Base-by-base conservation (phyloP, 2,888 invertebrate genomes). In the Junonia oenone region DNA sequence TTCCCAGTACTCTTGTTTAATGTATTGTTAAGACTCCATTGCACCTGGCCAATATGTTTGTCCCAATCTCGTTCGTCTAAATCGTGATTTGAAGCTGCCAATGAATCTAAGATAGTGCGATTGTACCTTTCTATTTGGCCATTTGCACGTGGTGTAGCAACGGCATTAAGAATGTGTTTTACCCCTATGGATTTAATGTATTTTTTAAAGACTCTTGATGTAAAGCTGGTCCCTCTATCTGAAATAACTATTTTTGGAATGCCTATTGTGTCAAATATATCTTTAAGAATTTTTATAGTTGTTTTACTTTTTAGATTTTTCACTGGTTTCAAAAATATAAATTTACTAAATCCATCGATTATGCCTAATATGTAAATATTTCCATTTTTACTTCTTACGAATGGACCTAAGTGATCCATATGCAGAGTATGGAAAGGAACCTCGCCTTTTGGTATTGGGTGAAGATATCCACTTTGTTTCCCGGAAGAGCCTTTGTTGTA, bases 181-280 rank as follows among this genome's bases (percentile, higher is more conserved):
- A 14, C 3, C 2, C 14, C 9, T 19, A 54, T 15, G 13, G 49
- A 27, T 31, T 56, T 19, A 14, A 59, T 17, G 37, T 56, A 62
- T 1, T 9, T 5, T 47, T 57, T 55, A 15, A 63, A 63, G 15
- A 40, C 45, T 11, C n/a, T 27, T 1, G 63, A 63, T 6, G 63
- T 61, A 26, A 63, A 63, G 11, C 47, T 45, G 8, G 61, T 52
- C 0, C 59, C 61, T n/a, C 52, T 48, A 15, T 63, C 61, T 6
- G 61, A 58, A 1, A 63, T 31, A 5, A 63, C 56, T 2, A 58
- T 27, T 15, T 54, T 49, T 1, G 63, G 60, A 6, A 43, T 1
- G 0, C 63, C 57, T 17, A 57, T 56, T 1, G 0, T 53, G 31
- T 5, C 13, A 8, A 37, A 37, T 37, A 14, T 37, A 13, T 37